Conservation (phyloP, 2,888 invertebrate genomes). For the Dione juno region DNA sequence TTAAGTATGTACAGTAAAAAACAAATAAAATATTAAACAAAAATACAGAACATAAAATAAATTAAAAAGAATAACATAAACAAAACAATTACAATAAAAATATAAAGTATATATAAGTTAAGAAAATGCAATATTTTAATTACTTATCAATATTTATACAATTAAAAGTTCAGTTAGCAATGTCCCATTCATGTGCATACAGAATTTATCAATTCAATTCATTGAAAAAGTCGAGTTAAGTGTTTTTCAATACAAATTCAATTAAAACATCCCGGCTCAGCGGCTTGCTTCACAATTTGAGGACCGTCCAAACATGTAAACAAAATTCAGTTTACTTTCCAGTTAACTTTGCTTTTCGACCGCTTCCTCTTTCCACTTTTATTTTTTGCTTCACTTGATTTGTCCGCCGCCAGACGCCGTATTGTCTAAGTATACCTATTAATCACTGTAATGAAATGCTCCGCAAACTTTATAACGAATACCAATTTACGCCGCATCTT, state of each 20-base stretch:
- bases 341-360: conserved; percentile 65
- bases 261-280: conserved; percentile 60
- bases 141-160: conserved; percentile 22
- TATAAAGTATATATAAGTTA: background rate
- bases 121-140: background rate
- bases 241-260: conserved; percentile 55
- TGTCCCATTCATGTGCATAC: conserved; percentile 24
- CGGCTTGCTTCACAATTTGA: conserved; percentile 53
- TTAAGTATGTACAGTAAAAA: no score
- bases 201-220: conserved; percentile 41
- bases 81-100: no score
- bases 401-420: conserved; percentile 35
- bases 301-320: conserved; percentile 65
- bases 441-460: conserved; percentile 38
- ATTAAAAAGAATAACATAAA: background rate
- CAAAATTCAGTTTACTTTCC: conserved; percentile 58
- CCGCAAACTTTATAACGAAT: conserved; percentile 33
- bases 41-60: no score
- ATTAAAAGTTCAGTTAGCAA: conserved; percentile 23
- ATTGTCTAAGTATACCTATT: conserved; percentile 36
- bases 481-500: conserved; percentile 14
- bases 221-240: conserved; percentile 47
- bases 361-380: conserved; percentile 53
- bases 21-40: no score
- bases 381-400: conserved; percentile 59